Evolutionary conservation across 2,888 invertebrate species (phyloP).

Genomic region (Drosophila nr. medialis): DNA sequence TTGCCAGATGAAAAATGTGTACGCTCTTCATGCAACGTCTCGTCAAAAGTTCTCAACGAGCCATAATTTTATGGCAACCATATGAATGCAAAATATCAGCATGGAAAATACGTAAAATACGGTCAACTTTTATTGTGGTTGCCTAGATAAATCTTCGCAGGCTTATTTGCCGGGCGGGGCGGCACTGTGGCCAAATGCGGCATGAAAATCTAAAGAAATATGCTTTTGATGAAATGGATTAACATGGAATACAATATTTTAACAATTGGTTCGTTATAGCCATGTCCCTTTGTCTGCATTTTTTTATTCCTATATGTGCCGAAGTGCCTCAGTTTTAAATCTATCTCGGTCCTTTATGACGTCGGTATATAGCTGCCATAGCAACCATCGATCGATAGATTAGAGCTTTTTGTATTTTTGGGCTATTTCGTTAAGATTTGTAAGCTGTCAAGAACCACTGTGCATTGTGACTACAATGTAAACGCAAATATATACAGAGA

Average conservation of each 20-base stretch:
- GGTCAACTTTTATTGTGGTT: constrained; percentile 60
- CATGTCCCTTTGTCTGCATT: neutral
- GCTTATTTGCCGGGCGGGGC: constrained; percentile 33
- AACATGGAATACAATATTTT: neutral
- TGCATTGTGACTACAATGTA: constrained; percentile 51
- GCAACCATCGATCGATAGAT: neutral
- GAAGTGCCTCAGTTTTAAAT: neutral
- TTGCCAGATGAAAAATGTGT: constrained; percentile 55
- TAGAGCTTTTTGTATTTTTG: neutral
- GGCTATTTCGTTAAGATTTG: neutral
- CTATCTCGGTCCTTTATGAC: neutral
- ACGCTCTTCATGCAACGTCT: constrained; percentile 21
- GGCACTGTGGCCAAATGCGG: constrained; percentile 29
- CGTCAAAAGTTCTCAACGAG: constrained; percentile 71
- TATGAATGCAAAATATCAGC: constrained; percentile 41
- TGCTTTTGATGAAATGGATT: neutral
- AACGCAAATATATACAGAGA: constrained; percentile 59
- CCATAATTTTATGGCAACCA: constrained; percentile 64
- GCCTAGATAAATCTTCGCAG: constrained; percentile 47
- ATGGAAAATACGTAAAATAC: constrained; percentile 51
- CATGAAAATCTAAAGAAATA: neutral
- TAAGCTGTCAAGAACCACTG: constrained; percentile 34
- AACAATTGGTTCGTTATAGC: neutral
- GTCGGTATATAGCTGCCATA: neutral
- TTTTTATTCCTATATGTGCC: neutral